A percentile compares a stretch with the other conserved stretches of the same genome.
Conservation (phyloP, 2,113 vertebrate genomes). For the Cnemophilus loriae region DNA sequence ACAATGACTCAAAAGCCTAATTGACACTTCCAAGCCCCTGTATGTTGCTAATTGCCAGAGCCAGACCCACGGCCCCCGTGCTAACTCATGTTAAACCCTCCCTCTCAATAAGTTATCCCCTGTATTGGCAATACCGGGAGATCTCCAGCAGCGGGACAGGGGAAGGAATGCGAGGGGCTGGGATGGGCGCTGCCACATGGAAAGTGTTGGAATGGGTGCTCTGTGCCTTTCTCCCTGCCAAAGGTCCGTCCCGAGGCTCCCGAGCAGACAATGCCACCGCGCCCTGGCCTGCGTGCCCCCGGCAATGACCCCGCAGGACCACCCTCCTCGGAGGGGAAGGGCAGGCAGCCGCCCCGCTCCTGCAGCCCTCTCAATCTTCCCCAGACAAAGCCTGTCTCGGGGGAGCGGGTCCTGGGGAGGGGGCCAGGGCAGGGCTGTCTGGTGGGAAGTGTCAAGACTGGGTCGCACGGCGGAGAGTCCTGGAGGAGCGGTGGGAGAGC, state of each 20-base stretch:
- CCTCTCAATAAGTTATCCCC: neutral
- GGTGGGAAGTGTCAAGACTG: neutral
- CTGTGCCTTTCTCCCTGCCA: neutral
- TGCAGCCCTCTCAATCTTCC: slow-evolving; percentile 18
- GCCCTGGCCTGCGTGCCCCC: neutral
- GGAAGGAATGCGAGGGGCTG: neutral
- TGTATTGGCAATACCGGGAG: rapidly evolving
- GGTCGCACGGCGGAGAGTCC: rapidly evolving
- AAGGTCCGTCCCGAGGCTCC: neutral
- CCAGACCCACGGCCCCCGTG: neutral
- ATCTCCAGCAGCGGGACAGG: neutral
- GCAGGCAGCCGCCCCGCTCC: neutral
- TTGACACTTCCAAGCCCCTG: neutral
- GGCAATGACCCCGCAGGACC: neutral
- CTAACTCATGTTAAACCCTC: neutral
- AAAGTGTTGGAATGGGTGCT: rapidly evolving
- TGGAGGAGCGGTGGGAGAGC: neutral
- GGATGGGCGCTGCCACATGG: rapidly evolving
- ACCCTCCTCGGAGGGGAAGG: neutral
- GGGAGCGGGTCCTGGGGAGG: neutral
- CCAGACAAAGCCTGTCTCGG: slow-evolving; percentile 1
- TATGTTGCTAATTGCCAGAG: neutral
- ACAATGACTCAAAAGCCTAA: neutral
- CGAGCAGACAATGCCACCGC: neutral
- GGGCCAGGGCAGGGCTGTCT: neutral